A percentile compares a stretch with the other conserved stretches of the same genome.
phyloP scores from a whole-genome alignment of 2,113 vertebrate genomes.

The Spea bombifrons region DNA sequence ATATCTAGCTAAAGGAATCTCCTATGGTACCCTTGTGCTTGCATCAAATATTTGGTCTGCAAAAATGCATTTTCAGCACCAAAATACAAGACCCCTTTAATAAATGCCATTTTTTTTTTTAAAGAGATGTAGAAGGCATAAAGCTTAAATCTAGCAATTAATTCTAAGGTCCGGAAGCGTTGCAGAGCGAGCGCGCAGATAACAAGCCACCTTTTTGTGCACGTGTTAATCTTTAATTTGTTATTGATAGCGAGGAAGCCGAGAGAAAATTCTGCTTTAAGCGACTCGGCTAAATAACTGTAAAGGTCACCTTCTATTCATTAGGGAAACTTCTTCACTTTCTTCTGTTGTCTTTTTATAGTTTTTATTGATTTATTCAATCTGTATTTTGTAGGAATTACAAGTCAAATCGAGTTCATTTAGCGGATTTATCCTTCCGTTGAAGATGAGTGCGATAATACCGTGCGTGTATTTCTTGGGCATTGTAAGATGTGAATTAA shows the following conservation, averaged over 20 bases:
- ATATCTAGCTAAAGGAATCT: no score
- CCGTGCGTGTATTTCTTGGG: not conserved
- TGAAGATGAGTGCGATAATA: constrained; percentile 1
- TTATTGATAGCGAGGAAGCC: constrained; percentile 22
- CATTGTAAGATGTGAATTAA: not conserved
- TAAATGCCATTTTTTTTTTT: no score
- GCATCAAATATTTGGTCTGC: no score
- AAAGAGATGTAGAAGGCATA: no score
- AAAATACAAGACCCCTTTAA: no score
- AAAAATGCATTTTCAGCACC: no score
- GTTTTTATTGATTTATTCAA: constrained; percentile 5
- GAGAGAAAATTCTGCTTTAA: not conserved
- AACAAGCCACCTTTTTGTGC: not conserved
- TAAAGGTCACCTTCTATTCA: constrained; percentile 29
- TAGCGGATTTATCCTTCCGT: not conserved
- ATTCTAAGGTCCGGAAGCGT: not conserved
- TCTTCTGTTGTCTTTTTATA: not conserved
- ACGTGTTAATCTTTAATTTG: constrained; percentile 1
- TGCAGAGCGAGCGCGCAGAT: not conserved
- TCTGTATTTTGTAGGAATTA: constrained; percentile 1
- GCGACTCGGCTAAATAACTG: not conserved
- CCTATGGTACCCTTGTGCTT: no score
- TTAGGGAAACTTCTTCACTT: not conserved
- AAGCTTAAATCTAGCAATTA: not conserved
- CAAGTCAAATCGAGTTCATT: not conserved